Evolutionary conservation across 2,888 invertebrate genomes (phyloP), one percentile per base, ranked within the genome.

Genomic region (Chesias legatella): DNA sequence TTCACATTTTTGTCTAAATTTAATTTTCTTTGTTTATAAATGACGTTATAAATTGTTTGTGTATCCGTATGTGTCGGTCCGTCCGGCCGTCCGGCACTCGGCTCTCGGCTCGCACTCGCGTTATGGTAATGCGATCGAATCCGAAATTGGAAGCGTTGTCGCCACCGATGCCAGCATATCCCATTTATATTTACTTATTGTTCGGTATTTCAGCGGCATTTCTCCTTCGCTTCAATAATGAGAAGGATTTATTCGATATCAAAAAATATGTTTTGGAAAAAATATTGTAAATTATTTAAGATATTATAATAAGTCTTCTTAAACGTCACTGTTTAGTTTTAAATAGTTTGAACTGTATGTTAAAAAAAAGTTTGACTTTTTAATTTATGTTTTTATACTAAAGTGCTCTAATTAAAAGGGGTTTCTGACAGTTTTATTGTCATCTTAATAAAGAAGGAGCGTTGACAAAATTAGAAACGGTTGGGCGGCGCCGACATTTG

Each of bases 51-150:
- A 17, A 17, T 22, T 7, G 22, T 1, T 22, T 20, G 20, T 20
- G 20, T 20, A 20, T 20, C 20, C 5, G 41, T 42, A 28, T 42
- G 41, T 35, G 33, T 7, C 3, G 7, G 7, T 7, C 23, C 7
- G 24, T 10, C 10, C 27, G 30, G 27, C 30, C 26, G 41, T 35
- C 34, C 34, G 25, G 34, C 34, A 26, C 43, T 23, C 31, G 13
- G 50, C 58, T 58, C 55, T 54, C 57, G 61, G 54, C 65, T 52
- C 47, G 68, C 80, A 75, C 79, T 79, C 69, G 73, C 75, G 68
- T 69, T 83, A 84, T 85, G 84, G 71, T 82, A 85, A 85, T 85
- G 73, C 70, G 78, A 79, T 83, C 70, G 78, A 73, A 77, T 77
- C 72, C 77, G 63, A 80, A 83, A 84, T 84, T 81, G 84, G 81